Evolutionary conservation across 2,113 vertebrate genomes (phyloP).

Genomic region (Speoplatyrhinus poulsoni): DNA sequence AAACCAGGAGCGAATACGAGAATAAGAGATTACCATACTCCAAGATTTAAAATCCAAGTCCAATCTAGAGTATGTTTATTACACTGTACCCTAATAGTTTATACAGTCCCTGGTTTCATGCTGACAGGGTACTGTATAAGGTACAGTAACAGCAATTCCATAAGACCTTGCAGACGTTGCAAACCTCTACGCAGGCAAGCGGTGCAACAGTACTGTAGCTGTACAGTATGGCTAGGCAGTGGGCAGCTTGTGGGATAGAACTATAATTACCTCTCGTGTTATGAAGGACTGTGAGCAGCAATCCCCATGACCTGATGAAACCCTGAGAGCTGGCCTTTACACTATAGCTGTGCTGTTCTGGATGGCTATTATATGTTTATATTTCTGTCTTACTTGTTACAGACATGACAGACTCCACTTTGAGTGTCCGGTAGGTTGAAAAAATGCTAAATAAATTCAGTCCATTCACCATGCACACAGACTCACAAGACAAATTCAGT

Average conservation of each 20-base stretch:
- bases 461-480: background rate
- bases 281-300: slow-evolving; percentile 24
- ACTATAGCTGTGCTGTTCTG: background rate
- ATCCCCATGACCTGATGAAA: slow-evolving; percentile 56
- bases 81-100: background rate
- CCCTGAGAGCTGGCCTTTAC: slow-evolving; percentile 33
- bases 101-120: slow-evolving; percentile 4
- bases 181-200: slow-evolving; percentile 31
- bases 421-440: too few relatives aligned
- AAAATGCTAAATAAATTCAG: background rate
- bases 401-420: background rate
- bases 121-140: slow-evolving; percentile 1
- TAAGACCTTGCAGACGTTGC: slow-evolving; percentile 12
- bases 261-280: slow-evolving; percentile 61
- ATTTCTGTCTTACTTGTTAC: background rate
- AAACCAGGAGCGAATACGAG: slow-evolving; percentile 16
- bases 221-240: slow-evolving; percentile 50
- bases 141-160: background rate
- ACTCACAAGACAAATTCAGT: background rate
- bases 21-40: background rate
- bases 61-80: background rate
- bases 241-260: slow-evolving; percentile 40
- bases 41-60: background rate
- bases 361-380: background rate
- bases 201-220: slow-evolving; percentile 39